Base-by-base conservation (phyloP, 2,797 vertebrate genomes). In the Ambastaia sidthimunki region DNA sequence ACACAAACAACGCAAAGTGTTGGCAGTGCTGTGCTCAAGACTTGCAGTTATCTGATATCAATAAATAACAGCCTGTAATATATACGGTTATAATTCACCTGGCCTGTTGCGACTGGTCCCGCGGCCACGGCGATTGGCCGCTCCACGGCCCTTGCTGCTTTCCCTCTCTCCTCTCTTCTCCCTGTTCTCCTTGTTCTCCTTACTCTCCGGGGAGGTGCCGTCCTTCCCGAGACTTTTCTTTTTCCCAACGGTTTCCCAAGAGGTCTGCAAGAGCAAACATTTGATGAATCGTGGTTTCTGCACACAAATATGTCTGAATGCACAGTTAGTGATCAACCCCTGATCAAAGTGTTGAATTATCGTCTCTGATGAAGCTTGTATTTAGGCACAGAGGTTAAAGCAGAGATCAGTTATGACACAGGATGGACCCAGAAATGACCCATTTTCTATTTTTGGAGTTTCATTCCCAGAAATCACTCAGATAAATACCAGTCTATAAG, bases 161-260 rank as follows among this genome's bases (percentile, higher is more conserved):
- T 98, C 97, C 90, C 93, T 93, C 85, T 98, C 96, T 6, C 88
- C 95, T 91, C 93, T 95, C 91, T 97, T 98, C 92, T 98, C 96
- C 90, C 95, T 90, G 88, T 96, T 98, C 88, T 99, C 97, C 92
- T 97, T 98, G 92, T 97, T 98, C 92, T 98, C 97, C 84, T 94
- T 93, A 87, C 91, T 92, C 86, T 94, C 93, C 16, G 90, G 89
- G 9, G 87, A 80, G 65, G 89, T 93, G 79, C 89, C 90, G 59
- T 98, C 97, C 84, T 98, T 99, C 85, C 94, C 95, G 86, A 96
- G 89, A 78, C 90, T 96, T 88, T 97, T 98, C 93, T 97, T 99
- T 92, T 96, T 98, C 31, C 96, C 96, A 67, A 99, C 97, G 0
- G 97, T 98, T 89, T 99, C 97, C 97, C 97, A 99, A 2, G 96